Base-by-base conservation (phyloP, 2,113 vertebrate genomes). In the Scortum barcoo region DNA sequence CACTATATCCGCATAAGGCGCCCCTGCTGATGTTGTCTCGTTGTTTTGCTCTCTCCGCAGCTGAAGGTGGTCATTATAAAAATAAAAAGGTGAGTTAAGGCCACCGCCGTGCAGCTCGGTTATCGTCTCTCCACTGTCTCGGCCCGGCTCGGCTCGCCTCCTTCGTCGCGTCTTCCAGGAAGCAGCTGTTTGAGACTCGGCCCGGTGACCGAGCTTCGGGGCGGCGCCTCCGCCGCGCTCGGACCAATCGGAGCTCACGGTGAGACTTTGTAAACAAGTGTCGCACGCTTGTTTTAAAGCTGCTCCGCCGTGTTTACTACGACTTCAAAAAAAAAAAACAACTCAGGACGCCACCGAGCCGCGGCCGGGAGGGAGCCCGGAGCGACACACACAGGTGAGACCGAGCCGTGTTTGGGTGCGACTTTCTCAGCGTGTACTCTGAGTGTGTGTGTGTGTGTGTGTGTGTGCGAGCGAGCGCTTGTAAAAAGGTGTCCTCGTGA, bases 181-280 rank as follows among this genome's bases (percentile, higher is more conserved):
- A 89, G 33, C 70, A 6, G 6, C 12, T n/a, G 28, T 6, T 60
- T 86, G 80, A 84, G 75, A 71, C 89, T 19, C 80, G 40, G 80
- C 88, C 86, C 88, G 9, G 33, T 91, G 88, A 89, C 86, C 83
- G 79, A 68, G 83, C 51, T 65, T 73, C 33, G 87, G 93, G 93
- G 93, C 92, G 93, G 86, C 26, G 50, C 42, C 69, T 19, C 5
- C 9, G 0, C n/a, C n/a, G n/a, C n/a, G n/a, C 66, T 36, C 76
- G 0, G 84, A 89, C 93, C 93, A 94, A 94, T 94, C 40, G 58
- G 71, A 86, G 63, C 38, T 73, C 81, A 83, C 83, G 78, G 44
- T 20, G 84, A 78, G 83, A 91, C 92, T 91, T 94, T 93, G 93
- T 94, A 94, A 94, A 94, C 93, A 94, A 93, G 66, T 86, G 65